phyloP scores from a whole-genome alignment of 2,797 vertebrate species.

The Tangara arthus region DNA sequence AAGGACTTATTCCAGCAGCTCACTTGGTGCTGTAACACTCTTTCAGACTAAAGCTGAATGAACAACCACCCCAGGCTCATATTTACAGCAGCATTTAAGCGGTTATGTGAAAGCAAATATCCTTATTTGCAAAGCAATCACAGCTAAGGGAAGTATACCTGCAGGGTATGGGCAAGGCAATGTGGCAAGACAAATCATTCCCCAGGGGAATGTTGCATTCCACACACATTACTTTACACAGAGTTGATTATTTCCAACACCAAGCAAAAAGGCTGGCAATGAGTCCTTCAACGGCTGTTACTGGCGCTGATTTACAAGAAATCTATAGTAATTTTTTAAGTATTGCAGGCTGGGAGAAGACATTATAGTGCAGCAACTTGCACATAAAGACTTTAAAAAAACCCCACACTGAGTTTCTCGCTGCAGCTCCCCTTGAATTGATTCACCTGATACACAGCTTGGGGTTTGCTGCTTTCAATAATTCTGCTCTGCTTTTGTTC shows the following conservation, averaged over 20 bases:
- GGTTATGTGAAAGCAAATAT: not conserved
- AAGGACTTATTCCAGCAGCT: not conserved
- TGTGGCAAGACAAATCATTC: constrained; percentile 3
- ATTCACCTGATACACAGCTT: not conserved
- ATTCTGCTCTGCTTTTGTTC: not conserved
- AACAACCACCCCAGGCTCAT: not conserved
- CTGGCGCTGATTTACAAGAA: constrained; percentile 21
- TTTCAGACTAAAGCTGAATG: not conserved
- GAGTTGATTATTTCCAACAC: not conserved
- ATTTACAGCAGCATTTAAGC: not conserved
- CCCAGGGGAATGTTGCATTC: not conserved
- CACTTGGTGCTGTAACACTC: not conserved
- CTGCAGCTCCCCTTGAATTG: not conserved
- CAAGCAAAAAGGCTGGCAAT: not conserved
- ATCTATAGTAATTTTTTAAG: constrained; percentile 20
- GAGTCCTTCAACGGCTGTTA: not conserved
- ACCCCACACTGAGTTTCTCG: fast-evolving
- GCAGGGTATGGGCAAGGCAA: not conserved
- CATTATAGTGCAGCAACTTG: not conserved
- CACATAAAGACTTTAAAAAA: not conserved
- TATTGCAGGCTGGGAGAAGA: not conserved
- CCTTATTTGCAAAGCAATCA: constrained; percentile 15
- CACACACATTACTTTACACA: not conserved
- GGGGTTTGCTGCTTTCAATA: not conserved
- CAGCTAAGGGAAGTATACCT: not conserved